Evolutionary conservation across 35 echinoderm and acorn worm genomes (phyloP), one percentile per base, ranked within the genome.

Genomic region (Heliocidaris tuberculata): DNA sequence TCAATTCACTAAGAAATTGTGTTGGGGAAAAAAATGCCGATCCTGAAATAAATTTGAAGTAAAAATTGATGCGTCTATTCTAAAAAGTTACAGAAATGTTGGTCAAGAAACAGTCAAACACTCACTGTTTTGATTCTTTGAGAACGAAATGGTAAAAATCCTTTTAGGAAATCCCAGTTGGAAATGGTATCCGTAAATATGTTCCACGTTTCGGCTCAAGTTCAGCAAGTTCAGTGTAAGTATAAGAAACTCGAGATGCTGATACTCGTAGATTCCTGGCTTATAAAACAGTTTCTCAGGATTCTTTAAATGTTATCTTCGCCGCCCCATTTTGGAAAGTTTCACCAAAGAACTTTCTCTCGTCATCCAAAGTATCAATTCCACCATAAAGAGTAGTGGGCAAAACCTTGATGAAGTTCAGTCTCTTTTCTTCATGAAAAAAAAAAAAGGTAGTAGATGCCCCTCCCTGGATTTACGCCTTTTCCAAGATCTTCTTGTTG

Each of bases 121-220:
- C 87, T 89, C 32, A 89, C 87, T 32, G 21, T 89, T 42, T 89
- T 17, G 87, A 48, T 89, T 32, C 87, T 48, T 89, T 31, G 87
- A 89, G 87, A 89, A 89, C 31, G 87, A 47, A 89, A 89, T 89
- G 87, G 32, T 89, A 89, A 89, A 89, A 89, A 47, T 89, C 87
- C 87, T 32, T 48, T 89, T 89, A 89, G 87, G 87, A 47, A 47
- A 89, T 89, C 87, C 87, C 87, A 89, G 32, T 13, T 47, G 87
- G 87, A 89, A n/a, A 89, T 32, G 47, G 19, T 89, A 89, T 89
- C 87, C 87, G 87, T 47, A 89, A 89, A 48, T 89, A 89, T 89
- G 87, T 47, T 89, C 87, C 87, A 89, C 87, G 47, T 47, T 78
- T 89, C 87, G 87, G 31, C 87, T 32, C 15, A 47, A 89, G 29